These are phyloP conservation scores for Piezodorus guildinii DNA, from an alignment of 1,140 invertebrate species.

Conservation along the genomic window DNA sequence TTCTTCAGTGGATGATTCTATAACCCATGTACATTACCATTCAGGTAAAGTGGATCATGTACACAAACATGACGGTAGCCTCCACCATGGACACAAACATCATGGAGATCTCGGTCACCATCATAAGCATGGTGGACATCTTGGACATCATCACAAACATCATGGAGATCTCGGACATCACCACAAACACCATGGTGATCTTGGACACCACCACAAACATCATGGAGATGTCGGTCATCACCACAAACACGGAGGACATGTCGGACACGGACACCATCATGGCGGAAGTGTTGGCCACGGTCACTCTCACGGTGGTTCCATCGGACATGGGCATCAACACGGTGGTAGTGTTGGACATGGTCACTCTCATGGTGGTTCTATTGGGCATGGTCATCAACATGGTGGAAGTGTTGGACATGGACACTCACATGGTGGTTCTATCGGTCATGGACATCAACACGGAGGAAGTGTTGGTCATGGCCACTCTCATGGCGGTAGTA, in stretches of 20 bases:
- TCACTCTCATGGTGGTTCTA: neutral
- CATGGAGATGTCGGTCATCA: neutral
- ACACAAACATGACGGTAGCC: constrained; percentile 14
- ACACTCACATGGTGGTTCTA: constrained; percentile 1
- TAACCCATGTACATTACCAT: constrained; percentile 18
- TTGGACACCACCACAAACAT: constrained; percentile 6
- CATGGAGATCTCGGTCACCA: constrained; percentile 4
- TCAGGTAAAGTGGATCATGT: constrained; percentile 13
- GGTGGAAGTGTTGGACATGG: neutral
- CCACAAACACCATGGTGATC: neutral
- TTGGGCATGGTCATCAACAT: constrained; percentile 9
- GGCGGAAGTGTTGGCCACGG: constrained; percentile 2
- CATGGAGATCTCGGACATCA: neutral
- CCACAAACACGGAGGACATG: constrained; percentile 1
- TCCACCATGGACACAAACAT: constrained; percentile 10
- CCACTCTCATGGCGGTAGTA: neutral
- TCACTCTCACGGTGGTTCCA: constrained; percentile 5
- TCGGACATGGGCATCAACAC: constrained; percentile 10
- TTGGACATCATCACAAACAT: constrained; percentile 9
- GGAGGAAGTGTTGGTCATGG: constrained; percentile 10
- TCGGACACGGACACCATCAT: constrained; percentile 13
- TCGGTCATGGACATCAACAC: constrained; percentile 12
- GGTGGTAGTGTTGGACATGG: neutral
- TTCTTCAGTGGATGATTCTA: constrained; percentile 12
- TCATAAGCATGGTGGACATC: neutral